phyloP scores from a whole-genome alignment of 2,888 invertebrate species.

The Smittia aterrima region DNA sequence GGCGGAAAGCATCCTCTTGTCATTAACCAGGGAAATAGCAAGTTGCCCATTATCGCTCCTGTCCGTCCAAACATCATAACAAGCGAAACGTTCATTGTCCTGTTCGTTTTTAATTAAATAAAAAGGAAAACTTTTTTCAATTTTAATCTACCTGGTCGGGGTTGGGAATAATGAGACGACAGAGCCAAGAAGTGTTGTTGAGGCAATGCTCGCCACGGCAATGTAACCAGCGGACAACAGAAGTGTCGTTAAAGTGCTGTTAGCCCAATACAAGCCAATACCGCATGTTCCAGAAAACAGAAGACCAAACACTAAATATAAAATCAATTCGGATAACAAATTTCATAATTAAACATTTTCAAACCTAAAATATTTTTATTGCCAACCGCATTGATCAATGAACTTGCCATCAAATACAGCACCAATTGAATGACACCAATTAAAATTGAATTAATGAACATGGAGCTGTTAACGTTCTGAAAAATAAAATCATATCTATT shows the following conservation, averaged over 20 bases:
- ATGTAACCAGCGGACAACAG: slow-evolving; percentile 59
- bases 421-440: slow-evolving; percentile 63
- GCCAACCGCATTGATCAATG: slow-evolving; percentile 57
- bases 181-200: slow-evolving; percentile 63
- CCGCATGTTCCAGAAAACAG: slow-evolving; percentile 57
- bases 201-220: slow-evolving; percentile 57
- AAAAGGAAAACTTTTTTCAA: too few relatives aligned
- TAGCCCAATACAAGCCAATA: slow-evolving; percentile 59
- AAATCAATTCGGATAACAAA: too few relatives aligned
- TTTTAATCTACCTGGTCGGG: too few relatives aligned
- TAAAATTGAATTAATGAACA: slow-evolving; percentile 68
- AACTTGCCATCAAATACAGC: slow-evolving; percentile 62
- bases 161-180: slow-evolving; percentile 67
- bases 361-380: slow-evolving; percentile 59
- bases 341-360: slow-evolving; percentile 44
- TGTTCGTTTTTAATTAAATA: too few relatives aligned
- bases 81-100: slow-evolving; percentile 70
- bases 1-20: slow-evolving; percentile 69
- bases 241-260: slow-evolving; percentile 57
- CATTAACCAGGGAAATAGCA: slow-evolving; percentile 68
- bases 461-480: slow-evolving; percentile 58
- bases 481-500: background rate
- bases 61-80: slow-evolving; percentile 69
- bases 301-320: slow-evolving; percentile 52
- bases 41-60: slow-evolving; percentile 69